Evolutionary conservation across 35 echinoderm and acorn worm genomes (phyloP).

Genomic region (Ptychodera flava): DNA sequence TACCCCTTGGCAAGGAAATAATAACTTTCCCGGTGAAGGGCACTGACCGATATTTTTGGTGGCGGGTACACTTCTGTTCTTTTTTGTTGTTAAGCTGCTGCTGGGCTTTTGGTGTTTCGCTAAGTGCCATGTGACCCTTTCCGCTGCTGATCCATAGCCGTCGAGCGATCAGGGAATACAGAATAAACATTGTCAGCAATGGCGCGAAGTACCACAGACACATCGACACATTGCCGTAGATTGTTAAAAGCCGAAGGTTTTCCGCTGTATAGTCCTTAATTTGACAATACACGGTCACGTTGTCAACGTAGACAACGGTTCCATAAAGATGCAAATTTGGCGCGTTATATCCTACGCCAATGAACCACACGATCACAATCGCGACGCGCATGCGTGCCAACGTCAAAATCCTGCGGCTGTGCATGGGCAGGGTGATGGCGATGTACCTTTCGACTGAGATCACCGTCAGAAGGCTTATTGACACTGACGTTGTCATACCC

Average conservation of each 20-base stretch:
- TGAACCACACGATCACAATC: constrained; percentile 55
- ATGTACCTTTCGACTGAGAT: constrained; percentile 84
- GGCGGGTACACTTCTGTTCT: too few relatives aligned
- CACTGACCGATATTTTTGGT: too few relatives aligned
- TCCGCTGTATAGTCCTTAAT: background rate
- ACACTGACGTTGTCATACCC: constrained; percentile 50
- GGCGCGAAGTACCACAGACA: constrained; percentile 48
- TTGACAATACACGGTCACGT: background rate
- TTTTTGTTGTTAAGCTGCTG: too few relatives aligned
- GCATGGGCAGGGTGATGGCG: constrained; percentile 70
- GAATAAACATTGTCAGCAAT: constrained; percentile 52
- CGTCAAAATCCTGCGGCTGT: constrained; percentile 50
- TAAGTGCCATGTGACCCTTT: constrained; percentile 15
- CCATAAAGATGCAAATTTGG: constrained; percentile 22
- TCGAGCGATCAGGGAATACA: constrained; percentile 64
- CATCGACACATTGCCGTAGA: background rate
- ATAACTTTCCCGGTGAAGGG: too few relatives aligned
- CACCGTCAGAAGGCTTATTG: constrained; percentile 68
- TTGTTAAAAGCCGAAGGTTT: constrained; percentile 5
- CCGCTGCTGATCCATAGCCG: constrained; percentile 66
- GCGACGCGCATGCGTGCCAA: constrained; percentile 44
- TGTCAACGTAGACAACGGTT: background rate
- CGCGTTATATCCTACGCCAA: constrained; percentile 34
- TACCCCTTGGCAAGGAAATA: too few relatives aligned
- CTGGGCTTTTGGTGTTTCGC: background rate